Percentiles rank a stretch among this genome's conserved stretches.
Evolutionary conservation across 2,113 vertebrate genomes (phyloP).

Genomic region (Lutjanus erythropterus): DNA sequence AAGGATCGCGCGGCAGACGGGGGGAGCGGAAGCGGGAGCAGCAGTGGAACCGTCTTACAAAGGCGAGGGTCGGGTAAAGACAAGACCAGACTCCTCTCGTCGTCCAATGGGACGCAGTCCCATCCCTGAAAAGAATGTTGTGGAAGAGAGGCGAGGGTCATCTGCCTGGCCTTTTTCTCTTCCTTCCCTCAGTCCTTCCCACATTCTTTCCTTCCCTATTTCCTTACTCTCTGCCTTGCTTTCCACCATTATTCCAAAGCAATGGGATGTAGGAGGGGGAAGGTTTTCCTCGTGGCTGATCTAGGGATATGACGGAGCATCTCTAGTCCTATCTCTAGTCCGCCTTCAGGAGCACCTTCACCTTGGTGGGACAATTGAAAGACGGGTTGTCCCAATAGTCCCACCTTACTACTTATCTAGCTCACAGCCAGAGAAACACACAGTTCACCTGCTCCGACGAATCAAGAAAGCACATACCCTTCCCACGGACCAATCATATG

Average conservation of each 20-base stretch:
- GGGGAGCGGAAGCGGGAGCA: conserved; percentile 47
- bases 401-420: conserved; percentile 33
- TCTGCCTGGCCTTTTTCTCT: conserved; percentile 43
- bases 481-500: conserved; percentile 36
- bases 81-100: conserved; percentile 88
- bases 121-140: conserved; percentile 84
- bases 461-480: conserved; percentile 68
- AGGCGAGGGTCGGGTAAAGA: conserved; percentile 89
- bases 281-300: conserved; percentile 36
- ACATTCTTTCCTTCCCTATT: conserved; percentile 49
- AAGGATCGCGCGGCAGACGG: conserved; percentile 57
- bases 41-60: conserved; percentile 76
- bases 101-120: conserved; percentile 91
- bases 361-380: conserved; percentile 1
- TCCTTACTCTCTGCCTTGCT: conserved; percentile 56
- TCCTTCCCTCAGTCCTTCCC: conserved; percentile 58
- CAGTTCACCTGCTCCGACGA: not conserved
- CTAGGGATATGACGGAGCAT: conserved; percentile 23
- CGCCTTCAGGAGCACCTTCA: conserved; percentile 33
- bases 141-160: conserved; percentile 35
- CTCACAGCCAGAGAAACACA: conserved; percentile 24
- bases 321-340: conserved; percentile 43
- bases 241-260: conserved; percentile 52
- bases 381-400: conserved; percentile 28
- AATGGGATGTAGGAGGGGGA: conserved; percentile 46